Evolutionary conservation across 2,113 vertebrate species (phyloP), one percentile per base, ranked within the genome.

Genomic region (Etheostoma cragini): DNA sequence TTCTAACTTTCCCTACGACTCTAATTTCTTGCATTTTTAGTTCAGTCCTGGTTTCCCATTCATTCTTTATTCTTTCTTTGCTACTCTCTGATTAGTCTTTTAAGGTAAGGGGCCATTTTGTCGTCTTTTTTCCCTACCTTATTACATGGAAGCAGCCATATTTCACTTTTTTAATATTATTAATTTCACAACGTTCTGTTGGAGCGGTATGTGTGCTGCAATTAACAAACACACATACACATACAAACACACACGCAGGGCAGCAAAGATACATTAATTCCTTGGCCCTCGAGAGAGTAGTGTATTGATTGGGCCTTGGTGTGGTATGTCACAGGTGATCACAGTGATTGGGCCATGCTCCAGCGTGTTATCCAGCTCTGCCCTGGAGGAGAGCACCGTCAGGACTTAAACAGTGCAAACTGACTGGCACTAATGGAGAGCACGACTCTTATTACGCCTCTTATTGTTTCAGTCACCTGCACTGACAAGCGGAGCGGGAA

Each of bases 261-360:
- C 53, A 80, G 72, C 57, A 62, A 66, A 81, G 81, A 72, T 85
- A 76, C 90, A 91, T 89, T 87, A 89, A 88, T 87, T 76, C 88
- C 57, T 24, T 0, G 1, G 57, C 53, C 89, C 88, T 73, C 24
- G 2, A 71, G 89, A 83, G 81, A 88, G 61, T 1, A 16, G 62
- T 8, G 71, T 88, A 94, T 93, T 72, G 93, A 94, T 92, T 76
- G 81, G 82, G 67, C 77, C 80, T 67, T 7, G 45, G 79, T 88
- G 88, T 6, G 86, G 83, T 92, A 92, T 94, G 93, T 92, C 91
- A 90, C 91, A 92, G 87, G 91, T 91, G 89, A 94, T 94, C 90
- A 89, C 71, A 0, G 24, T 90, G 93, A 92, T 90, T 76, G 93
- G 90, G 83, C 81, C 84, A 79, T 85, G 89, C 83, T 91, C 81